These are phyloP conservation scores for Anguilla obscura DNA, from an alignment of 2,797 vertebrate species.

Conservation along the genomic window DNA sequence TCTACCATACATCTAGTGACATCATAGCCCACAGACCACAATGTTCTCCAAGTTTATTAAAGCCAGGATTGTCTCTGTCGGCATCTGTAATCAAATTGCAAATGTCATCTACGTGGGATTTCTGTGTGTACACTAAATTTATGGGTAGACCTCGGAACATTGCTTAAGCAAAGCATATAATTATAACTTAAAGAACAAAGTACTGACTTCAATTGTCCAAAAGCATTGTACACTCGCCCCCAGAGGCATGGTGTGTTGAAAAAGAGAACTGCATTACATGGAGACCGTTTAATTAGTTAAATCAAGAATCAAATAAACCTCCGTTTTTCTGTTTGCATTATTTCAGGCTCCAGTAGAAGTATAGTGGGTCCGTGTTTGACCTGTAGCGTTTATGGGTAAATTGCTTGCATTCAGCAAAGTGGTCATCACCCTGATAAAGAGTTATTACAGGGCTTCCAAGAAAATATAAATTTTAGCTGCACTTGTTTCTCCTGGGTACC, in stretches of 20 bases:
- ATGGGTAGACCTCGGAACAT: constrained; percentile 19
- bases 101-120: neutral
- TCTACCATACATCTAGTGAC: constrained; percentile 30
- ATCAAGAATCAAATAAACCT: too few relatives aligned
- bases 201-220: neutral
- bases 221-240: neutral
- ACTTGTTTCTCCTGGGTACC: neutral
- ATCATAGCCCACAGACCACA: constrained; percentile 14
- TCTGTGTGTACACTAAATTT: constrained; percentile 3
- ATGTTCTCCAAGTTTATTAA: constrained; percentile 20
- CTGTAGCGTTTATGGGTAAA: neutral
- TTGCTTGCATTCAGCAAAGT: neutral
- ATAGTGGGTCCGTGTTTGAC: neutral
- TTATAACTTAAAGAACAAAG: constrained; percentile 16
- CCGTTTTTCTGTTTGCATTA: too few relatives aligned
- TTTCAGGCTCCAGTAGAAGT: too few relatives aligned
- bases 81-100: constrained; percentile 28
- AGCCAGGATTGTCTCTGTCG: constrained; percentile 27
- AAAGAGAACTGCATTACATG: neutral
- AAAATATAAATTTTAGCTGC: neutral
- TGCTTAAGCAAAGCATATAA: constrained; percentile 19
- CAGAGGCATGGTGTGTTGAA: neutral
- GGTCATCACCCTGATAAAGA: neutral
- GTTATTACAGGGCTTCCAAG: neutral
- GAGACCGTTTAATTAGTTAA: neutral